Conservation (phyloP, 1,140 invertebrate species). For the Cyclargus thomasi region DNA sequence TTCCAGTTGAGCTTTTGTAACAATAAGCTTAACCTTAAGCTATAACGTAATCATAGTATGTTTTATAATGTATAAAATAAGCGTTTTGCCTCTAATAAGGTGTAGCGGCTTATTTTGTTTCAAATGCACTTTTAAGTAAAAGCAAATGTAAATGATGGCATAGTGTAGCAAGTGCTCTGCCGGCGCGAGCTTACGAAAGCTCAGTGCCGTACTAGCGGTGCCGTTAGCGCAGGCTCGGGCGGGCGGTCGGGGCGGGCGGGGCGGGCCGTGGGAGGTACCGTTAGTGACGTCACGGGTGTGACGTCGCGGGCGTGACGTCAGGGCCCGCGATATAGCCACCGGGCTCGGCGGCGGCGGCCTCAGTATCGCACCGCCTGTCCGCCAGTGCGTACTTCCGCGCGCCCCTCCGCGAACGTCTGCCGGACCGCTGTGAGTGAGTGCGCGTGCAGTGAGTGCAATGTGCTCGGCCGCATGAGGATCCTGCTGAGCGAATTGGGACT, state of each 20-base stretch:
- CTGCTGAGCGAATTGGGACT: conserved; percentile 75
- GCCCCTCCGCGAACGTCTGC: conserved; percentile 48
- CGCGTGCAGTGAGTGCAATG: conserved; percentile 72
- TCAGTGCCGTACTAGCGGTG: conserved; percentile 66
- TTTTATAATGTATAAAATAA: no score
- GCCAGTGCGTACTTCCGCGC: conserved; percentile 60
- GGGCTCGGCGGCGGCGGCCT: conserved; percentile 69
- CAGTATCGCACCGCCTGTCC: conserved; percentile 72
- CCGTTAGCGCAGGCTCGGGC: conserved; percentile 73
- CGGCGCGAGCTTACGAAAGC: conserved; percentile 56
- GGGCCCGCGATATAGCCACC: conserved; percentile 70
- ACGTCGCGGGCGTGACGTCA: conserved; percentile 73
- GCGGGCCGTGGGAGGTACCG: conserved; percentile 72
- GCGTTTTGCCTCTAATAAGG: no score
- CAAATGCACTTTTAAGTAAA: no score
- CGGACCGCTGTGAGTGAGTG: conserved; percentile 67
- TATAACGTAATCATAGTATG: no score
- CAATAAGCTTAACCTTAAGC: no score
- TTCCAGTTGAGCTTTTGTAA: no score
- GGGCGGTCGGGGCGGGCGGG: conserved; percentile 56
- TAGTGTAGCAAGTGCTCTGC: conserved; percentile 30
- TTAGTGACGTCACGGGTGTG: conserved; percentile 69
- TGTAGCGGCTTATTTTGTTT: no score
- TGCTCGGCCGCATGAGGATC: conserved; percentile 75
- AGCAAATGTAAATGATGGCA: conserved; percentile 30